Base-by-base conservation (phyloP, 2,888 invertebrate genomes). In the Apamea crenata region DNA sequence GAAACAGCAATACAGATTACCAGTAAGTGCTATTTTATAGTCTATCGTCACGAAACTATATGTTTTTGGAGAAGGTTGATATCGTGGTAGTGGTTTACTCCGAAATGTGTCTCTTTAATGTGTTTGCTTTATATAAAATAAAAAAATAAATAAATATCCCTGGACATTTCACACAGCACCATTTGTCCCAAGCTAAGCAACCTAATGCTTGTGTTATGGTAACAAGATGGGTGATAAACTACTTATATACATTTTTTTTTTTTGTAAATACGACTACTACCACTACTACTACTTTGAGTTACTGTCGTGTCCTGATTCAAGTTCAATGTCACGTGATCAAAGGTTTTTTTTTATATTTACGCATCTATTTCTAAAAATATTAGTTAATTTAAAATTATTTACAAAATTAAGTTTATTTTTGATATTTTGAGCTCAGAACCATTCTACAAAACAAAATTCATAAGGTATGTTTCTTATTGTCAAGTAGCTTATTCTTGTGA, bases 1-100 rank as follows among this genome's bases (percentile, higher is more conserved):
- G 80, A 93, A 91, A 67, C 95, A 93, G 70, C 95, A 94, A 29
- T 97, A 94, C 86, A 94, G 95, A 85, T 87, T 97, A 75, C 97
- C 96, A 59, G 97, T 96, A 81, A 94, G 95, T 94, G n/a, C 2
- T 29, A 72, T 59, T 40, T n/a, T 36, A 71, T 36, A 36, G 25
- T 53, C 0, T n/a, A 25, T 25, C 18, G 25, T 36, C 32, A 32
- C 2, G 2, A 70, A 16, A 10, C 16, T 25, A 29, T 66, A n/a
- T 29, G 29, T 47, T 21, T 29, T 47, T 21, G 21, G 6, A 7
- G 47, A 47, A 47, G 14, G 14, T 29, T 68, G 12, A 21, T 67
- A n/a, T 18, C 18, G 3, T 44, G n/a, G 18, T 68, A n/a, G 18
- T 29, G 18, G n/a, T n/a, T 40, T 67, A n/a, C n/a, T 16, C 5